phyloP scores from a whole-genome alignment of 2,797 vertebrate genomes.

The Chiroxiphia lanceolata region DNA sequence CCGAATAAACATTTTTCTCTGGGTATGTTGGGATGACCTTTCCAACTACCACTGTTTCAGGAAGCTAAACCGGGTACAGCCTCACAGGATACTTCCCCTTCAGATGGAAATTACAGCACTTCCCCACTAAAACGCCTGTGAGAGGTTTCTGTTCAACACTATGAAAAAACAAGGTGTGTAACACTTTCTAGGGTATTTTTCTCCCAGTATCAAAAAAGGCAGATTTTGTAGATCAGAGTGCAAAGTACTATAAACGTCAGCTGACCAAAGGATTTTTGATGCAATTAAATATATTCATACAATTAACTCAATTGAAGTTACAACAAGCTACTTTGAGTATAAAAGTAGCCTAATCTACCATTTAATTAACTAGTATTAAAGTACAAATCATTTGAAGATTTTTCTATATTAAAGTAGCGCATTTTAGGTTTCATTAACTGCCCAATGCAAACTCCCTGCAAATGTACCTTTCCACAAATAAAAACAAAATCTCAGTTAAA shows the following conservation, averaged over 20 bases:
- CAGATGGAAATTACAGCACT: neutral
- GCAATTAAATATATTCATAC: neutral
- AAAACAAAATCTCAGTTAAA: neutral
- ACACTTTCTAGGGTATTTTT: neutral
- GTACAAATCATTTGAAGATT: neutral
- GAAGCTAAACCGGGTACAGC: neutral
- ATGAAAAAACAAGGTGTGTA: neutral
- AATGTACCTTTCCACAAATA: neutral
- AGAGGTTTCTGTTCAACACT: neutral
- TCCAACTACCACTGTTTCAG: neutral
- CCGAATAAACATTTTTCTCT: neutral
- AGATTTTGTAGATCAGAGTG: neutral
- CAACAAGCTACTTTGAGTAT: neutral
- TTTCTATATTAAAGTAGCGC: neutral
- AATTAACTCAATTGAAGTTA: neutral
- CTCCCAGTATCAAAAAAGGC: neutral
- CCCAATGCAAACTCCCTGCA: neutral
- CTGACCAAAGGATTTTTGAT: neutral
- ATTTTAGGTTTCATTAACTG: neutral
- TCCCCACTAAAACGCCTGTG: neutral
- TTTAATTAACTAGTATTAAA: neutral
- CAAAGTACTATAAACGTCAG: neutral
- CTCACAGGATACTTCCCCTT: neutral
- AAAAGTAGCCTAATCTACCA: neutral
- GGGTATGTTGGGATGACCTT: neutral